Conservation (phyloP, 92 coral and sea anemone species). For the Chrysogorgia sp. region DNA sequence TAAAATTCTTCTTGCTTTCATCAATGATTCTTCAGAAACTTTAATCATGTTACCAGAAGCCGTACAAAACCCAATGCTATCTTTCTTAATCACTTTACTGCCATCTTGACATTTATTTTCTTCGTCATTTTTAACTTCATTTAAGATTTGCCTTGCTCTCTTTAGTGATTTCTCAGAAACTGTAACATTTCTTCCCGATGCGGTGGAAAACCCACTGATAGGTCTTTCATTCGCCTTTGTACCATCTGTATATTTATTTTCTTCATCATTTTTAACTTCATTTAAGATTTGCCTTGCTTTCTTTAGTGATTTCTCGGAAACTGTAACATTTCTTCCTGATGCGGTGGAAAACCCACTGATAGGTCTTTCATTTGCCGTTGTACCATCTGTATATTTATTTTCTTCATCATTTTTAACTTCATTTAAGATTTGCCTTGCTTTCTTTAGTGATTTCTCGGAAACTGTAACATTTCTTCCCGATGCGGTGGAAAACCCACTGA, state of each 20-base stretch:
- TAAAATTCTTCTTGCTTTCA: constrained; percentile 34
- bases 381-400: not conserved
- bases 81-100: not conserved
- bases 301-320: constrained; percentile 54
- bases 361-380: not conserved
- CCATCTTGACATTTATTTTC: not conserved
- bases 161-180: constrained; percentile 63
- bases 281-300: constrained; percentile 35
- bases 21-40: constrained; percentile 57
- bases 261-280: constrained; percentile 1
- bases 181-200: constrained; percentile 54
- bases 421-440: constrained; percentile 32
- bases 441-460: constrained; percentile 52
- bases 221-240: too few species aligned
- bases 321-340: not conserved
- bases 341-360: not conserved
- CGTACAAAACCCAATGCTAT: constrained; percentile 21
- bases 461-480: constrained; percentile 52
- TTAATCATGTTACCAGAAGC: constrained; percentile 55
- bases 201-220: too few species aligned
- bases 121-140: constrained; percentile 3
- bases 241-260: not conserved
- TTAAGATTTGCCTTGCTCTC: constrained; percentile 33
- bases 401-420: not conserved
- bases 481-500: constrained; percentile 37